Percentiles rank a stretch among this genome's conserved stretches.
These are phyloP conservation scores for Deroplatys truncata DNA, from an alignment of 2,888 invertebrate genomes.

Conservation along the genomic window DNA sequence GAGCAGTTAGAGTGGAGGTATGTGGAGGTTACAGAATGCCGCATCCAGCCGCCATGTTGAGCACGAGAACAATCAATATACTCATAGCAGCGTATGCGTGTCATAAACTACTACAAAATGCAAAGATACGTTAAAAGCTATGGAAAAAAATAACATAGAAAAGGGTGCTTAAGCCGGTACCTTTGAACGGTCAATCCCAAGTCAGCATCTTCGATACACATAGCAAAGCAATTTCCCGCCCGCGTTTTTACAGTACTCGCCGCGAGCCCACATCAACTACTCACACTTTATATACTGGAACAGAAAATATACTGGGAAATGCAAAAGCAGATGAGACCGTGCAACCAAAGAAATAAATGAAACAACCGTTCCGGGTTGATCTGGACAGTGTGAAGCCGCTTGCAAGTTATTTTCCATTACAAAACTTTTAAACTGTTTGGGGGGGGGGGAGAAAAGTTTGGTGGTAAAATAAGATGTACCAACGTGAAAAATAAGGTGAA, in stretches of 20 bases:
- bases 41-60: constrained; percentile 25
- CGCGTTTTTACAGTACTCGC: neutral
- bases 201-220: neutral
- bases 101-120: neutral
- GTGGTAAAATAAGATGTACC: neutral
- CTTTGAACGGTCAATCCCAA: constrained; percentile 1
- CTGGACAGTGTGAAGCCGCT: neutral
- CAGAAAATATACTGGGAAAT: neutral
- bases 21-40: neutral
- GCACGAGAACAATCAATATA: constrained; percentile 27
- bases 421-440: neutral
- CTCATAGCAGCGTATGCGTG: neutral
- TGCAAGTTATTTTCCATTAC: neutral
- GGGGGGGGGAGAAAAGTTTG: neutral
- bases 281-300: neutral
- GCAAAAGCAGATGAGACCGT: neutral
- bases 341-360: neutral
- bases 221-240: constrained; percentile 1
- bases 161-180: neutral
- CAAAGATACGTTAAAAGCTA: neutral
- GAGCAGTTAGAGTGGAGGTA: neutral
- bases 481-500: neutral
- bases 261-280: neutral
- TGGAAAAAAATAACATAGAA: neutral
- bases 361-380: neutral